These are phyloP conservation scores for Orius insidiosus DNA, from an alignment of 1,140 invertebrate species.

Conservation along the genomic window DNA sequence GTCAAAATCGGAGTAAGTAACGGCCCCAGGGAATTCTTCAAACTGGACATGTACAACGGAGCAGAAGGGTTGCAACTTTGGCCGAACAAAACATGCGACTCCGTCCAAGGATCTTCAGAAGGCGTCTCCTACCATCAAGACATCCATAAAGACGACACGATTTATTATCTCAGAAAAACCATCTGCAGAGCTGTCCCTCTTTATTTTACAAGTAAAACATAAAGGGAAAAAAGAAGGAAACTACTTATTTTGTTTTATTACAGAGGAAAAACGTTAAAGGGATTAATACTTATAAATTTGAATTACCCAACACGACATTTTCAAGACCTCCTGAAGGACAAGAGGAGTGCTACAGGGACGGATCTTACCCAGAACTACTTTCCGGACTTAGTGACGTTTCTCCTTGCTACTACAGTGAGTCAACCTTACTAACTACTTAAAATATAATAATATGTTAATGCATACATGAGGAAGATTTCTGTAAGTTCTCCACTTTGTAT, in stretches of 20 bases:
- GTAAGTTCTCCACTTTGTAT: too few species aligned
- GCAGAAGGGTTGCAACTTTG: constrained; percentile 29
- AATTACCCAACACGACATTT: constrained; percentile 30
- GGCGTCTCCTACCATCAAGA: constrained; percentile 37
- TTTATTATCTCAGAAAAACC: constrained; percentile 37
- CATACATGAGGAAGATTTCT: too few species aligned
- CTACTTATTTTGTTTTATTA: constrained; percentile 16
- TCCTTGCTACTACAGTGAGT: constrained; percentile 34
- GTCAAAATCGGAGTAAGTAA: constrained; percentile 37
- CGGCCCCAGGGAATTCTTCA: constrained; percentile 37
- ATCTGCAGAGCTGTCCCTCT: constrained; percentile 34
- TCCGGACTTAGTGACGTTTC: constrained; percentile 45
- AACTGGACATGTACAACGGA: constrained; percentile 35
- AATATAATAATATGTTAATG: too few species aligned
- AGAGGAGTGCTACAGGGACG: constrained; percentile 23
- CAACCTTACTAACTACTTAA: too few species aligned
- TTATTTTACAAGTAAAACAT: constrained; percentile 29
- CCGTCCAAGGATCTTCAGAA: constrained; percentile 34
- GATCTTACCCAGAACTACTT: constrained; percentile 29
- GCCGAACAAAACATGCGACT: constrained; percentile 29
- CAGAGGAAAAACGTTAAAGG: constrained; percentile 30
- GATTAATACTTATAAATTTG: constrained; percentile 32
- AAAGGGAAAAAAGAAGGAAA: not conserved
- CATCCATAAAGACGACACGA: constrained; percentile 28
- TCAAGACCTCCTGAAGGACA: constrained; percentile 27